Base-by-base conservation (phyloP, 2,888 invertebrate species). In the Sialis lutaria region DNA sequence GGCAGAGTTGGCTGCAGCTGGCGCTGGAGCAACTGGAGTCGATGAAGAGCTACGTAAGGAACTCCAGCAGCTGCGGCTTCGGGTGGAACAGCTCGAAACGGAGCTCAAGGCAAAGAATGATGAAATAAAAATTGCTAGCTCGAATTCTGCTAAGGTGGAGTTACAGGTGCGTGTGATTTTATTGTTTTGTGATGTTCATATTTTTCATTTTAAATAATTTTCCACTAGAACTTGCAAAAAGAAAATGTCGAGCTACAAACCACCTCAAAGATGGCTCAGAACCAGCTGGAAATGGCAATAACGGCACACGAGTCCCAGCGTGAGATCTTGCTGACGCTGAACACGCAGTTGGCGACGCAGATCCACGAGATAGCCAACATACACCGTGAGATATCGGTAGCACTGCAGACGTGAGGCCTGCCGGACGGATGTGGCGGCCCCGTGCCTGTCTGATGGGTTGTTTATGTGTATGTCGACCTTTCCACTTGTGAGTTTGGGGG, bases 61-160 rank as follows among this genome's bases (percentile, higher is more conserved):
- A 64, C 70, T 79, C 50, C 77, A 77, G 55, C 70, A 75, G 13
- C 65, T 91, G 47, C 73, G 90, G 57, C 77, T 82, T 59, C 79
- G 87, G 60, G 82, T 86, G 31, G 90, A 90, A 55, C 81, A 82
- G 55, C 67, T 89, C 49, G 88, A 90, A 61, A 74, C 78, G 10
- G 89, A 91, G 60, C 62, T 90, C 45, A 80, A 84, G 58, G 77
- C 76, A 60, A 87, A 88, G 67, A 89, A 86, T 60, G 81, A 85
- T 50, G 91, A 91, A 67, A 68, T 88, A 48, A 80, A 79, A 61
- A 67, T 73, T 54, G 55, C 78, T 58, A 55, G 72, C 63, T 59
- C 68, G n/a, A 44, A 44, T 44, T 34, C 67, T 55, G 67, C 64
- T 52, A 69, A 69, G 33, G 34, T 35, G 7, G 35, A 39, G 39